These are phyloP conservation scores for Aplodontia rufa DNA, from an alignment of 2,113 vertebrate species.

Conservation along the genomic window DNA sequence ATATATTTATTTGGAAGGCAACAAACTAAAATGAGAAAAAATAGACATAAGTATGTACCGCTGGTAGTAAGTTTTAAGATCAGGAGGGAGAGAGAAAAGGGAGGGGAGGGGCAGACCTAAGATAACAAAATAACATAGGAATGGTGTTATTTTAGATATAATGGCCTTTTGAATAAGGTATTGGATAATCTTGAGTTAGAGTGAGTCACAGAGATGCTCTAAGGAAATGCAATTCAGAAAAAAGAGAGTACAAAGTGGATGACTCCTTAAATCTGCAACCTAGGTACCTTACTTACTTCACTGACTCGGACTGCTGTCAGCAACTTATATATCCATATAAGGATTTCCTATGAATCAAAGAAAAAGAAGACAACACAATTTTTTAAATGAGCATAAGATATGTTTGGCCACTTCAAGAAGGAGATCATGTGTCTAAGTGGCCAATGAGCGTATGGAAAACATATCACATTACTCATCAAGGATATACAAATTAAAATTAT, in stretches of 20 bases:
- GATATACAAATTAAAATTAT: conserved; percentile 33
- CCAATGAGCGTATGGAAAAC: conserved; percentile 5
- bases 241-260: background rate
- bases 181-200: background rate
- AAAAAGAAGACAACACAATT: background rate
- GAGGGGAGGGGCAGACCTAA: background rate
- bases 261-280: background rate
- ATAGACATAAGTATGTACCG: background rate
- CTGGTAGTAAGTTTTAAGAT: background rate
- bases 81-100: too few relatives aligned
- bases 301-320: background rate
- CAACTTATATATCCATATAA: background rate
- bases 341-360: background rate
- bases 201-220: background rate
- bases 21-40: background rate
- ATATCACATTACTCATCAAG: background rate
- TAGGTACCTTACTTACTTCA: background rate
- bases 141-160: background rate
- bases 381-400: background rate
- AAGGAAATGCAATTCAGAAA: background rate
- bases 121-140: background rate
- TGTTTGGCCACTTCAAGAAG: background rate
- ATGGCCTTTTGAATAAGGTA: background rate
- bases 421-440: background rate
- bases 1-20: background rate